Evolutionary conservation across 2,888 invertebrate species (phyloP).

Genomic region (Drosophila setosimentum): DNA sequence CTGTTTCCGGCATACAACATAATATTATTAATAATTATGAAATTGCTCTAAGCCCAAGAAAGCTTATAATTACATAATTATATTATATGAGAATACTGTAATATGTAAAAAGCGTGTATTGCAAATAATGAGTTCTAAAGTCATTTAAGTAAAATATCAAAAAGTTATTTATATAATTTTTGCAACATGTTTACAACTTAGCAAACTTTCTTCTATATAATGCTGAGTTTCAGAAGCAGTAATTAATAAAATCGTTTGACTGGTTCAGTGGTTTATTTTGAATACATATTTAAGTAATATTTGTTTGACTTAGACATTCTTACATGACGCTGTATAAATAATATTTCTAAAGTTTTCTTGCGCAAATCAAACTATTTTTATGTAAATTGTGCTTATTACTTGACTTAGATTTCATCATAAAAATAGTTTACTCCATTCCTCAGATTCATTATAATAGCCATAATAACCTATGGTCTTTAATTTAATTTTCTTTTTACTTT

Average conservation of each 20-base stretch:
- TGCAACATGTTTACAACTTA: background rate
- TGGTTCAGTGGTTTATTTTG: background rate
- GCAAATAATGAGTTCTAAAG: background rate
- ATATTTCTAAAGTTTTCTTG: background rate
- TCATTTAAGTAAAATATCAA: background rate
- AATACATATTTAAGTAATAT: background rate
- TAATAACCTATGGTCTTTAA: conserved; percentile 30
- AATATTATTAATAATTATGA: background rate
- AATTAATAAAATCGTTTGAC: background rate
- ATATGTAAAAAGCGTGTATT: background rate
- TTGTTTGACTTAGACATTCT: background rate
- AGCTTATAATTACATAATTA: background rate
- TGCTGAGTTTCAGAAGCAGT: background rate
- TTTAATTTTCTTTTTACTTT: conserved; percentile 22
- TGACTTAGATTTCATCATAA: background rate
- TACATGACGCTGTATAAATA: background rate
- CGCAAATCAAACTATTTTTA: background rate
- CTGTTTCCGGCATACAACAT: background rate
- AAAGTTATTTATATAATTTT: background rate
- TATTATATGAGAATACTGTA: background rate
- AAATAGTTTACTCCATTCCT: background rate
- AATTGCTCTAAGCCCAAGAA: background rate
- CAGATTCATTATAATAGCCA: conserved; percentile 9
- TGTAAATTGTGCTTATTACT: too few species aligned
- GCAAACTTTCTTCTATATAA: background rate